phyloP scores from a whole-genome alignment of 92 coral and sea anemone species.

The Muricea muricata region DNA sequence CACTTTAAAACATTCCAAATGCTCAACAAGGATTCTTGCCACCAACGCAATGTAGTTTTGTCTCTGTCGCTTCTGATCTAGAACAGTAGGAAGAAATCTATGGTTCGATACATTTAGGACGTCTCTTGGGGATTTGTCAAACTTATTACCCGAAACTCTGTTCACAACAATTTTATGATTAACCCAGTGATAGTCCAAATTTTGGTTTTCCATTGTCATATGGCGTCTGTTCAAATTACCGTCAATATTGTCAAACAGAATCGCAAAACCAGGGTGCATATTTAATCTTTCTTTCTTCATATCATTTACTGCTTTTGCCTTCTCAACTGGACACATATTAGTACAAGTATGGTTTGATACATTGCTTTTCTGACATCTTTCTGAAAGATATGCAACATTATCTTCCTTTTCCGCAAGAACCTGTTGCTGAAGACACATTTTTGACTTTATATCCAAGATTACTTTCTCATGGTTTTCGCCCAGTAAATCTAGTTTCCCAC shows the following conservation, averaged over 20 bases:
- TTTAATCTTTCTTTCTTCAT: conserved; percentile 6
- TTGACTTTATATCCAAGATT: no score
- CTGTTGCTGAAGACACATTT: no score
- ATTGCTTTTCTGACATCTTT: background rate
- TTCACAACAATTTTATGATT: conserved; percentile 55
- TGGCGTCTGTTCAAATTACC: conserved; percentile 40
- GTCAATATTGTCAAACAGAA: conserved; percentile 65
- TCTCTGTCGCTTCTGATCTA: conserved; percentile 61
- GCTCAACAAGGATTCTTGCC: conserved; percentile 64
- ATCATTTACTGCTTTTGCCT: background rate
- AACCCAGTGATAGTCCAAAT: conserved; percentile 67
- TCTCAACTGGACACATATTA: background rate
- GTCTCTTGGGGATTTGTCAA: conserved; percentile 35
- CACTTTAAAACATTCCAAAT: conserved; percentile 41
- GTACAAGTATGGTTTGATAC: background rate
- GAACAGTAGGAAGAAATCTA: conserved; percentile 53
- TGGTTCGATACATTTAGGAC: conserved; percentile 25
- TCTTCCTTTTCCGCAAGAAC: no score
- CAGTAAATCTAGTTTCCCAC: no score
- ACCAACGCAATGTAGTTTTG: conserved; percentile 62
- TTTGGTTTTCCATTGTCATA: conserved; percentile 62
- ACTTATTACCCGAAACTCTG: conserved; percentile 56
- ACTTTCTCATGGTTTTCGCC: no score
- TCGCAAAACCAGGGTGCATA: conserved; percentile 54
- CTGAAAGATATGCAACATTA: no score